Base-by-base conservation (phyloP, 2,113 vertebrate genomes). In the Thymallus thymallus region DNA sequence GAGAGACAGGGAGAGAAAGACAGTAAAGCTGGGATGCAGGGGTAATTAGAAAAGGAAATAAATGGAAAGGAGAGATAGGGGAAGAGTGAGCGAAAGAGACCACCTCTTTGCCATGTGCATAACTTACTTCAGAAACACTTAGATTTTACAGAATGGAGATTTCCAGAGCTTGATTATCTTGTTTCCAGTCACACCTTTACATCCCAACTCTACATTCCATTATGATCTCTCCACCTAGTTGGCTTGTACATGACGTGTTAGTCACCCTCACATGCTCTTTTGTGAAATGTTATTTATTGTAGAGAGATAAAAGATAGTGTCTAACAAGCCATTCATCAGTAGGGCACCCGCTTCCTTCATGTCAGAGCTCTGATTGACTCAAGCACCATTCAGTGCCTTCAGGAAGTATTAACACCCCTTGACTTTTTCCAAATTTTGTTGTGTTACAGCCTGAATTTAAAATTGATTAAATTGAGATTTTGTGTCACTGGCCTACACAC, bases 261-360 rank as follows among this genome's bases (percentile, higher is more conserved):
- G 66, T 72, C 77, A 51, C 45, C 80, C 80, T 85, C 78, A 74
- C 76, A 80, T 79, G 71, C 73, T 76, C 74, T 1, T 6, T 1
- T 60, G 16, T 51, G 79, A 20, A 26, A 68, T 72, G 75, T 90
- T 77, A 91, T 91, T 88, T 88, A 91, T 82, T 82, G 76, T 81
- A 55, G 65, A 66, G 6, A 63, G 82, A 88, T 86, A 82, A 88
- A 88, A 87, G 80, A 80, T 81, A 83, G 24, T 63, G 61, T 63
- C 22, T 13, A 16, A 5, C 24, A 24, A 24, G 14, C 12, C 26
- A 13, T 6, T 12, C 63, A 65, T 79, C 77, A 80, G 77, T 73
- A 41, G 30, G 84, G 72, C 83, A 81, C 14, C 29, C 79, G 78
- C 72, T 24, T 9, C 12, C 16, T 76, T 80, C 70, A 77, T 81